Percentiles rank a stretch among this genome's conserved stretches.
These are phyloP conservation scores for Labeo rohita DNA, from an alignment of 2,113 vertebrate genomes.

Conservation along the genomic window DNA sequence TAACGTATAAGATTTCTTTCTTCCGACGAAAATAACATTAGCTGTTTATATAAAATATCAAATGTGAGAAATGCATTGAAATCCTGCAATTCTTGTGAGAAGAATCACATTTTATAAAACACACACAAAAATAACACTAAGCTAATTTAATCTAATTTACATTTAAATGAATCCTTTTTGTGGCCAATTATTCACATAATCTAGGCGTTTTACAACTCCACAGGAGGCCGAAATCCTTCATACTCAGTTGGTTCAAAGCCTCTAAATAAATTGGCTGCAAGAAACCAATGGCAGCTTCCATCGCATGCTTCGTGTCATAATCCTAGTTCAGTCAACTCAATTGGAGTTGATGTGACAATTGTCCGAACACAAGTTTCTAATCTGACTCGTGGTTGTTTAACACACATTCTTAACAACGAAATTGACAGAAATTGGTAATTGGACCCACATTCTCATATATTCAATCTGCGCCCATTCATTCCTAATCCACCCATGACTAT, in stretches of 20 bases:
- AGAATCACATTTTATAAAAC: conserved; percentile 30
- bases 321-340: conserved; percentile 35
- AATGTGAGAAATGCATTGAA: conserved; percentile 39
- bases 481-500: conserved; percentile 7
- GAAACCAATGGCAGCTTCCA: conserved; percentile 52
- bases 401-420: conserved; percentile 50
- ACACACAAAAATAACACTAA: conserved; percentile 53
- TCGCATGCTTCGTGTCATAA: conserved; percentile 50
- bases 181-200: conserved; percentile 66
- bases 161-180: conserved; percentile 66
- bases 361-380: conserved; percentile 35
- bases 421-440: conserved; percentile 65
- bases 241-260: conserved; percentile 55
- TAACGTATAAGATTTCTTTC: conserved; percentile 14
- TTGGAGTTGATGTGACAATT: conserved; percentile 35
- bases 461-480: not conserved
- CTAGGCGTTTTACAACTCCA: conserved; percentile 58
- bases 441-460: conserved; percentile 19
- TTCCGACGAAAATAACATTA: conserved; percentile 16
- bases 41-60: conserved; percentile 51
- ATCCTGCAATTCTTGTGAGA: conserved; percentile 34
- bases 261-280: conserved; percentile 55
- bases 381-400: conserved; percentile 10
- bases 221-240: conserved; percentile 61
- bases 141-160: conserved; percentile 67